Evolutionary conservation across 2,888 invertebrate species (phyloP), one percentile per base, ranked within the genome.

Genomic region (Thereva nobilitata): DNA sequence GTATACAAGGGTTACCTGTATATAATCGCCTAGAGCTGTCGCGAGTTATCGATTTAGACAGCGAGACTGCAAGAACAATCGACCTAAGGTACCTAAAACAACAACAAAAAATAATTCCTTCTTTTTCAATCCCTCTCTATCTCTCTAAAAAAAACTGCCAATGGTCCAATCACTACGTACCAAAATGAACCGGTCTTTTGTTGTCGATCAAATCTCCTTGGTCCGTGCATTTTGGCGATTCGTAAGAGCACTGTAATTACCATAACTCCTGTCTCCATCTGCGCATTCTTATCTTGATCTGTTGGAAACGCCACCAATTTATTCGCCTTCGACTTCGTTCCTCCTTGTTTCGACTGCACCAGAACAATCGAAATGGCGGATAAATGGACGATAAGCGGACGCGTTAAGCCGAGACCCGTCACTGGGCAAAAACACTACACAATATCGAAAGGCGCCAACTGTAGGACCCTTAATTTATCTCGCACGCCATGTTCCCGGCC

Each of bases 391-490:
- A 64, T 53, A 54, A 53, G 54, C 45, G 64, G 56, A 56, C 47
- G 44, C 50, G 42, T 23, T 23, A 61, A 61, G n/a, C 61, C 23
- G 49, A 61, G 61, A 50, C 23, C 50, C 50, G 61, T 61, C 50
- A 50, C 34, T 35, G 38, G 47, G 41, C 45, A 67, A 63, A 66
- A 61, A 67, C 64, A 64, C 67, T 67, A 69, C 55, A 56, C 40
- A 63, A 23, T 23, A 23, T 23, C 23, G 23, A 23, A 23, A 69
- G 69, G 69, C 69, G 69, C 69, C 69, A 69, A 69, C 65, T 34
- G 38, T 61, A 69, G 69, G 67, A 69, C 67, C 67, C 69, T 69
- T 69, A 69, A 69, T 69, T 69, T 69, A 69, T 69, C 69, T 69
- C 64, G 59, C 52, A 63, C 67, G 67, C 65, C 65, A 61, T 57